Conservation (phyloP, 2,113 vertebrate species). For the Tinamus guttatus region DNA sequence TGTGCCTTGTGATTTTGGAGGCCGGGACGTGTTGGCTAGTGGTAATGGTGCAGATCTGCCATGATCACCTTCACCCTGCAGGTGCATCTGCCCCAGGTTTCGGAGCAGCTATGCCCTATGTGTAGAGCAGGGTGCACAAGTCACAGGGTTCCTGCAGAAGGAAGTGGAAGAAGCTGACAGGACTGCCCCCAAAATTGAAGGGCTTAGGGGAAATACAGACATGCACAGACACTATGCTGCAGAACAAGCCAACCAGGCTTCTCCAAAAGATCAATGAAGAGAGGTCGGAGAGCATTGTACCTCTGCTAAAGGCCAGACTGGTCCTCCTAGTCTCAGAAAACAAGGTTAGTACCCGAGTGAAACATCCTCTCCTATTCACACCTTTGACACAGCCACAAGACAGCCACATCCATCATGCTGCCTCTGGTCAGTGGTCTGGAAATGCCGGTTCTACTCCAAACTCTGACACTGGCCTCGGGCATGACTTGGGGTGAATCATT, state of each 20-base stretch:
- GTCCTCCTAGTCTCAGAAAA: neutral
- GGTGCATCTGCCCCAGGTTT: neutral
- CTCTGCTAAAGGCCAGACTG: neutral
- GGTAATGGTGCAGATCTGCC: neutral
- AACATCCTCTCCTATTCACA: neutral
- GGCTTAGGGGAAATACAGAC: neutral
- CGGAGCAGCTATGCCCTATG: neutral
- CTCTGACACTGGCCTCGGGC: neutral
- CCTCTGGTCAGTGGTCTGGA: neutral
- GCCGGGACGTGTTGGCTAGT: neutral
- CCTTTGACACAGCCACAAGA: neutral
- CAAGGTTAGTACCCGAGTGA: neutral
- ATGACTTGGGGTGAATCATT: neutral
- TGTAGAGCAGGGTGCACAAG: too few species aligned
- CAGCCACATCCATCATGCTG: neutral
- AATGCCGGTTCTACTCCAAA: neutral
- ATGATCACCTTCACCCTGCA: neutral
- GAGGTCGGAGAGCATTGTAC: neutral
- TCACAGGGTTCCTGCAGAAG: neutral
- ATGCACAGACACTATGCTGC: neutral
- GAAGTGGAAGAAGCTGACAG: neutral
- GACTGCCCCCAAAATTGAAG: rapidly evolving
- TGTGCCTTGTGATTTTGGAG: neutral
- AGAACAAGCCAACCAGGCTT: neutral
- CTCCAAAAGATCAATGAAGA: neutral